phyloP scores from a whole-genome alignment of 2,888 invertebrate species.

The Agrilus cyanescens region DNA sequence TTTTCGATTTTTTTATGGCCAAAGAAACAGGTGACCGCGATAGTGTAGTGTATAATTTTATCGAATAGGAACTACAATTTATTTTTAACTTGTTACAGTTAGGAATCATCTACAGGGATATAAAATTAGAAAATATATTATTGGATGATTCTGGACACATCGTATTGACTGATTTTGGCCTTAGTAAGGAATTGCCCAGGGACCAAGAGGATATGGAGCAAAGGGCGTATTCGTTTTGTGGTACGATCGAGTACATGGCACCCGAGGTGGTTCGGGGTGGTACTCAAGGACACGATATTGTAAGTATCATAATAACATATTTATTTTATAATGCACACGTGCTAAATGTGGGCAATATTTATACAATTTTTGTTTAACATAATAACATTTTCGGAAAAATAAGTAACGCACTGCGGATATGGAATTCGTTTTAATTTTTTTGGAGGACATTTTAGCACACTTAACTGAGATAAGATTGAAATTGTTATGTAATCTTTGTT shows the following conservation, averaged over 20 bases:
- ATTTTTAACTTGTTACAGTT: constrained; percentile 47
- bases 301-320: constrained; percentile 46
- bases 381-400: too few species aligned
- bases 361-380: not conserved
- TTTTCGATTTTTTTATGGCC: too few species aligned
- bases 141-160: constrained; percentile 91
- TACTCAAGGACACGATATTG: constrained; percentile 85
- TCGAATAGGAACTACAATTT: not conserved
- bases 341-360: not conserved
- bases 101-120: constrained; percentile 95
- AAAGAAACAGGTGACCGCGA: too few species aligned
- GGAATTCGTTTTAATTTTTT: too few species aligned
- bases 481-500: too few species aligned
- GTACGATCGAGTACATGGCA: constrained; percentile 98
- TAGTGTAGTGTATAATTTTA: too few species aligned
- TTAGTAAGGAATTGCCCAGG: constrained; percentile 81
- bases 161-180: constrained; percentile 93
- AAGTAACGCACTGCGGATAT: too few species aligned
- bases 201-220: constrained; percentile 43
- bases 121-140: constrained; percentile 94
- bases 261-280: constrained; percentile 71
- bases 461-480: too few species aligned
- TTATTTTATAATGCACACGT: not conserved
- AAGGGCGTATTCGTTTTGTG: constrained; percentile 93
- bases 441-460: too few species aligned